Conservation (phyloP, 1,140 invertebrate genomes). For the Drosophila rhopaloa region DNA sequence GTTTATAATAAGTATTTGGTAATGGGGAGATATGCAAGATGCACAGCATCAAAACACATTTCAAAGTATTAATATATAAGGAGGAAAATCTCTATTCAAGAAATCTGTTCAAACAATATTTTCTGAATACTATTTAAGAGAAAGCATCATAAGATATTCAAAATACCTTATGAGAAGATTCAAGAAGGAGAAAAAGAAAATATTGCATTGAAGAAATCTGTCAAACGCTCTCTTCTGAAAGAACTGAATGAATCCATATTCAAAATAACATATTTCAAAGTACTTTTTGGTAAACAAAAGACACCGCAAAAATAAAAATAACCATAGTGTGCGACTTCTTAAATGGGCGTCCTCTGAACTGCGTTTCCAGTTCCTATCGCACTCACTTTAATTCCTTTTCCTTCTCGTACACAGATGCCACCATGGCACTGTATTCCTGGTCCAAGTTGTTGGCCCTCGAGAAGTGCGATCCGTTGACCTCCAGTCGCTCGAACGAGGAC, state of each 20-base stretch:
- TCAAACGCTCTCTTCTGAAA: slow-evolving; percentile 1
- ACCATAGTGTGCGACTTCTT: slow-evolving; percentile 15
- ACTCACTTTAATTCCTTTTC: slow-evolving; percentile 75
- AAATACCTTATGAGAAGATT: neutral
- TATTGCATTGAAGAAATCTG: slow-evolving; percentile 29
- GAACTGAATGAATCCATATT: neutral
- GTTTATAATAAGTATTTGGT: slow-evolving; percentile 27
- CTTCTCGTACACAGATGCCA: slow-evolving; percentile 72
- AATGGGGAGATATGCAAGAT: slow-evolving; percentile 7
- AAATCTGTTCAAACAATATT: slow-evolving; percentile 36
- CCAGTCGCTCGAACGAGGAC: slow-evolving; percentile 67
- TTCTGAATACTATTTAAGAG: neutral
- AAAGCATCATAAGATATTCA: neutral
- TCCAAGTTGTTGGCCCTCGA: slow-evolving; percentile 63
- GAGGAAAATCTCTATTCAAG: slow-evolving; percentile 4
- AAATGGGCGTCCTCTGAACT: slow-evolving; percentile 17
- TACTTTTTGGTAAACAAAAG: slow-evolving; percentile 1
- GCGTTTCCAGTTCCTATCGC: slow-evolving; percentile 1
- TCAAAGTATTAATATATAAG: slow-evolving; percentile 1
- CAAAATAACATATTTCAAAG: slow-evolving; percentile 11
- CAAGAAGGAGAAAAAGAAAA: slow-evolving; percentile 6
- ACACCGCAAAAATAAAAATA: slow-evolving; percentile 5
- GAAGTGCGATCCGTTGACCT: slow-evolving; percentile 46
- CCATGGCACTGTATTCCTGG: slow-evolving; percentile 78
- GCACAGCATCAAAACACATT: slow-evolving; percentile 12